Conservation (phyloP, 2,797 vertebrate genomes). For the Heterohyrax brucei region DNA sequence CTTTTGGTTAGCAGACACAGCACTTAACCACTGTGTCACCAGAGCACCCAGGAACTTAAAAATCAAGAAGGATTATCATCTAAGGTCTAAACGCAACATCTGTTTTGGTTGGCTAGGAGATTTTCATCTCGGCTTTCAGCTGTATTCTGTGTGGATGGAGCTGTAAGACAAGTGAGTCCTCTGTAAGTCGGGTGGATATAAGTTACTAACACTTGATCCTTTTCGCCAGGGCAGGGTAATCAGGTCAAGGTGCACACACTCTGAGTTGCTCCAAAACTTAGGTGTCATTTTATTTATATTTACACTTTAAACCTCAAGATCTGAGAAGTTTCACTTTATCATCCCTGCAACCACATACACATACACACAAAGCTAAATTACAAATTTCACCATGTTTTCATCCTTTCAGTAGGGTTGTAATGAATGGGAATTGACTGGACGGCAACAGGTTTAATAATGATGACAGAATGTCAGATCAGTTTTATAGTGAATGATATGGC, state of each 20-base stretch:
- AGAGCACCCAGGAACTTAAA: not conserved
- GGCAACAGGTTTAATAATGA: not conserved
- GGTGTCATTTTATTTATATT: constrained; percentile 1
- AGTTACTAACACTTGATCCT: not conserved
- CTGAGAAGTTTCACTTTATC: not conserved
- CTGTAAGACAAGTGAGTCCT: not conserved
- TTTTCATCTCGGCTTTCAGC: not conserved
- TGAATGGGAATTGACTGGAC: too few species aligned
- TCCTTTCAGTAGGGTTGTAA: not conserved
- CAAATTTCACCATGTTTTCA: not conserved
- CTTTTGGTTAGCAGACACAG: too few species aligned
- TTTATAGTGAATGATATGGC: not conserved
- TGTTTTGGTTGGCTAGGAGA: not conserved
- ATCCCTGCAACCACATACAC: not conserved
- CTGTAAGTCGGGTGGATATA: not conserved
- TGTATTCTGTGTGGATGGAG: not conserved
- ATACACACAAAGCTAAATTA: not conserved
- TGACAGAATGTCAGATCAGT: not conserved
- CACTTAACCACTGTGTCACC: too few species aligned
- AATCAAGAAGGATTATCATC: not conserved
- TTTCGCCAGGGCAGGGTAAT: not conserved
- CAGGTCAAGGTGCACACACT: not conserved
- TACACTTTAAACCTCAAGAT: constrained; percentile 31
- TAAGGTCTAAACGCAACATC: not conserved
- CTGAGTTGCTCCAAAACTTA: not conserved